A percentile compares a stretch with the other conserved stretches of the same genome.
phyloP scores from a whole-genome alignment of 2,797 vertebrate genomes.

The Brachymystax lenok region DNA sequence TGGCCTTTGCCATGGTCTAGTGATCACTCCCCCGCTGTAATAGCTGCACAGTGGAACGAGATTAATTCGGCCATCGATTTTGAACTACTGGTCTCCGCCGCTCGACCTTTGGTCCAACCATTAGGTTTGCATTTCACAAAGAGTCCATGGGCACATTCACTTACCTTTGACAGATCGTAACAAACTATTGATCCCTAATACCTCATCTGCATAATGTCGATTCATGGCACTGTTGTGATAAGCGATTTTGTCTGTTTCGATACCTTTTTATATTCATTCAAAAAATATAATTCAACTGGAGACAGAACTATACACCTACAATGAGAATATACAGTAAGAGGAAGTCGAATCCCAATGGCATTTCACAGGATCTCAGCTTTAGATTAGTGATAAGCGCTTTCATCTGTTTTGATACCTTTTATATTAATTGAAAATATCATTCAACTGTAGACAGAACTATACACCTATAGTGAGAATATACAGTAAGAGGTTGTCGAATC shows the following conservation, averaged over 20 bases:
- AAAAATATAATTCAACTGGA: neutral
- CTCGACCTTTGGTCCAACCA: constrained; percentile 1
- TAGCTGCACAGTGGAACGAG: constrained; percentile 21
- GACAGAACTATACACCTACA: neutral
- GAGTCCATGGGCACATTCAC: neutral
- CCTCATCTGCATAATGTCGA: neutral
- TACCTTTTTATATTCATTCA: neutral
- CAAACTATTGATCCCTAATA: neutral
- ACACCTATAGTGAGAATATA: neutral
- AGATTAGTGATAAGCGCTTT: neutral
- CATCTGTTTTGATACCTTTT: neutral
- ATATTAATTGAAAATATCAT: neutral
- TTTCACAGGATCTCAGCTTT: neutral
- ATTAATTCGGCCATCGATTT: constrained; percentile 51
- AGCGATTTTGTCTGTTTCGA: neutral
- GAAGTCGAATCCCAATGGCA: neutral
- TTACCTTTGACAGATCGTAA: neutral
- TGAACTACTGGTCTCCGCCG: constrained; percentile 25
- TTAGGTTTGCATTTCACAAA: constrained; percentile 13
- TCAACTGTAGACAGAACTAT: neutral
- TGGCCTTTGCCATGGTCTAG: constrained; percentile 43
- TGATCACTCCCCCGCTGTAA: constrained; percentile 64
- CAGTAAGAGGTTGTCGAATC: neutral
- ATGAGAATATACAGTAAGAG: neutral
- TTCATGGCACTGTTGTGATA: neutral